Conservation (phyloP, 2,113 vertebrate species). For the Climacteris rufus region DNA sequence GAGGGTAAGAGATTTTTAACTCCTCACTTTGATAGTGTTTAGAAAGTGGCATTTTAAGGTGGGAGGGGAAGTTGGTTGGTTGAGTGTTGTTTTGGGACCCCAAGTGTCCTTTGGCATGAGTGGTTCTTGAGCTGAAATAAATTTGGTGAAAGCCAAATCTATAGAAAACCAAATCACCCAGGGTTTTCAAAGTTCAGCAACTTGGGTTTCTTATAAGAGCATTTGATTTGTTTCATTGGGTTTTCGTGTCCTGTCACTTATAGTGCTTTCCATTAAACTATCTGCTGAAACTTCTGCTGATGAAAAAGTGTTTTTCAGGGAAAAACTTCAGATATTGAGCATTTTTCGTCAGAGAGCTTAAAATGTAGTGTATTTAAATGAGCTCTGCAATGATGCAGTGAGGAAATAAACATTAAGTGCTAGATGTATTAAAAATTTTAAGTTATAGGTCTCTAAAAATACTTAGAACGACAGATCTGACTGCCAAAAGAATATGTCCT, state of each 20-base stretch:
- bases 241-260: background rate
- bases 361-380: background rate
- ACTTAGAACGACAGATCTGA: background rate
- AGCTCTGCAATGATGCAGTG: background rate
- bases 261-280: background rate
- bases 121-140: background rate
- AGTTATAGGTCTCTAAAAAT: background rate
- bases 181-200: background rate
- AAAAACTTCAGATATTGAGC: background rate
- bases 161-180: background rate
- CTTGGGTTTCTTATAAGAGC: background rate
- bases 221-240: background rate
- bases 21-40: background rate
- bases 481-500: background rate
- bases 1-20: conserved; percentile 69
- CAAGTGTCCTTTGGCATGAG: background rate
- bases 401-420: background rate
- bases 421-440: background rate
- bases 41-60: background rate
- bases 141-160: background rate
- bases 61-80: background rate
- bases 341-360: background rate
- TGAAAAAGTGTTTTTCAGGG: background rate
- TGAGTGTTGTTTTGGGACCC: background rate
- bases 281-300: background rate